Evolutionary conservation across 1,140 invertebrate genomes (phyloP), one percentile per base, ranked within the genome.

Genomic region (Lepidurus packardi): DNA sequence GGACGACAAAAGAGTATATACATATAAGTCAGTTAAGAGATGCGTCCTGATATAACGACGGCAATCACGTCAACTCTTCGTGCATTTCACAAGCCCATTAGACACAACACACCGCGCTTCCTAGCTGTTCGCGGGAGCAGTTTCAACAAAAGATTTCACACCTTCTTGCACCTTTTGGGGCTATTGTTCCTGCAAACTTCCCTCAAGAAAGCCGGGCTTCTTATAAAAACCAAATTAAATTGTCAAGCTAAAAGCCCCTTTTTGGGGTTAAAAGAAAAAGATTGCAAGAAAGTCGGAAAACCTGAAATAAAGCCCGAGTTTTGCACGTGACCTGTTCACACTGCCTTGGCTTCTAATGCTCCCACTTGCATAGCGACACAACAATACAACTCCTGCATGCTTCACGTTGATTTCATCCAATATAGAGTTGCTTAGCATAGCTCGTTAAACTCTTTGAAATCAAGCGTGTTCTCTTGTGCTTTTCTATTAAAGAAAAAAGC

Each of bases 41-140:
- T 65, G 53, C 53, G 53, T 65, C 21, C 21, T 21, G 53, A 65
- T 21, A 65, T 65, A 65, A 65, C 53, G 21, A 65, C 7, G 21
- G 53, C 53, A 65, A 65, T 65, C 53, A 65, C 53, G 53, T 65
- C 53, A 65, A 65, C 53, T 65, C 21, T 65, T 65, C 16, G 53
- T 65, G 53, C 53, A 65, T 65, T 65, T 65, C 53, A 65, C 53
- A 65, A 65, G 53, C 53, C 53, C 53, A 65, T 65, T 65, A 65
- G 53, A 65, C 53, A 65, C 53, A 65, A 65, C 53, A 65, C 53
- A 65, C 53, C 53, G 53, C 53, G 53, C 21, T 16, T 65, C 53
- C 53, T 3, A 16, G 21, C 34, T 34, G 0, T 4, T 34, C 34
- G 34, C 34, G 34, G 34, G 34, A 34, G 34, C 34, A 34, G 34